These are phyloP conservation scores for Apocrypta bakeri DNA, from an alignment of 1,140 invertebrate genomes.

Conservation along the genomic window DNA sequence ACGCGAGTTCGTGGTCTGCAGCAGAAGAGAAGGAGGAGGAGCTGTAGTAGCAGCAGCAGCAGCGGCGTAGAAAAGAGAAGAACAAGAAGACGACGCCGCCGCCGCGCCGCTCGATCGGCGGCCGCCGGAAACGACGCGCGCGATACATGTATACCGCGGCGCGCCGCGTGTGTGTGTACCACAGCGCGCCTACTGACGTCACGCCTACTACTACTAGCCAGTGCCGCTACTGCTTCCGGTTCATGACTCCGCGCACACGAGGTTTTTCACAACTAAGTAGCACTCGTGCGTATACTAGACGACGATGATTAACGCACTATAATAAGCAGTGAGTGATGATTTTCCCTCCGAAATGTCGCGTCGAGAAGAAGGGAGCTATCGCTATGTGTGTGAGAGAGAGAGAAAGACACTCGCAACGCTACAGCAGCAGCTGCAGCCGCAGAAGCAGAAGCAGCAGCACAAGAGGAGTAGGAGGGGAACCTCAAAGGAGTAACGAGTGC, in stretches of 20 bases:
- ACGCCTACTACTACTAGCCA: constrained; percentile 38
- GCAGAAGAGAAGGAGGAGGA: no score
- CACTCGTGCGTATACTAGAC: neutral
- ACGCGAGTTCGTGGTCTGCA: neutral
- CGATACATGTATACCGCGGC: constrained; percentile 24
- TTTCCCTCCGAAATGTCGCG: neutral
- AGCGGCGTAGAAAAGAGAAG: constrained; percentile 7
- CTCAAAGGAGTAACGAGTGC: constrained; percentile 47
- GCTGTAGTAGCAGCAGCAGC: neutral
- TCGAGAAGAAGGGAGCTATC: neutral
- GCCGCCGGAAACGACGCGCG: constrained; percentile 53
- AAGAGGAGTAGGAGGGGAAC: neutral
- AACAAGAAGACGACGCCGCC: constrained; percentile 35
- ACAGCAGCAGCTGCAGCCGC: neutral
- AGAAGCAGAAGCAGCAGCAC: neutral
- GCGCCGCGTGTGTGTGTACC: neutral
- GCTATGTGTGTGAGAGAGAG: neutral
- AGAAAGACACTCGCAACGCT: neutral
- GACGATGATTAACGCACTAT: neutral
- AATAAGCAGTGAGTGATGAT: constrained; percentile 1
- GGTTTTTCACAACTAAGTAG: constrained; percentile 18
- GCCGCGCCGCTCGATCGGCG: constrained; percentile 13
- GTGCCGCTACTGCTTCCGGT: constrained; percentile 37
- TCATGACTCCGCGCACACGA: constrained; percentile 34
- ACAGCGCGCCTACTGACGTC: constrained; percentile 36